Base-by-base conservation (phyloP, 2,797 vertebrate genomes). In the Chrosomus eos region DNA sequence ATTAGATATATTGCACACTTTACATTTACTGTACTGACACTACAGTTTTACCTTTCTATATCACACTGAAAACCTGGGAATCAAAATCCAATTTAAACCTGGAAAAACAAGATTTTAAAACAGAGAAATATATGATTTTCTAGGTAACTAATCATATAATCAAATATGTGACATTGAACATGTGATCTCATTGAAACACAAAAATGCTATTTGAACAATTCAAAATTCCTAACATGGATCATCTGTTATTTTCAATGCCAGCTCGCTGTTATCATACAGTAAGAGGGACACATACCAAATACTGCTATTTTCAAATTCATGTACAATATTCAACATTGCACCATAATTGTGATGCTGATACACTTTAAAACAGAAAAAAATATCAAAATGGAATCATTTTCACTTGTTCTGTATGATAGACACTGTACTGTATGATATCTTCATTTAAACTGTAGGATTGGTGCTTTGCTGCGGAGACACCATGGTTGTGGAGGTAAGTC, bases 401-500 rank as follows among this genome's bases (percentile, higher is more conserved):
- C 28, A 14, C 11, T 28, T 36, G 5, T 18, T 16, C 14, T 48
- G 45, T 18, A 11, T 26, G 10, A 19, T 4, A 19, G n/a, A n/a
- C 45, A 13, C 48, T 36, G 5, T 18, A 48, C 14, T 48, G 45
- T 18, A 11, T 26, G 10, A 19, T 4, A 19, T 64, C 14, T 18
- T 48, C 11, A 7, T 26, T 23, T 75, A 21, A 26, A 45, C 10
- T 40, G 74, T 77, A 95, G 92, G 86, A 92, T 1, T 95, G 94
- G 94, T 85, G 91, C 7, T 91, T 93, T 16, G 92, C 91, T 80
- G 93, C 90, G 10, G 91, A 94, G 80, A 94, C 89, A 1, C 90
- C 92, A 0, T 95, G 92, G 92, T 89, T 94, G 64, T 94, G 94
- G 95, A 94, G 93, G 94, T 95, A 86, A 92, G 89, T 55, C 6